Base-by-base conservation (phyloP, 2,113 vertebrate genomes). In the Chaetura pelagica region DNA sequence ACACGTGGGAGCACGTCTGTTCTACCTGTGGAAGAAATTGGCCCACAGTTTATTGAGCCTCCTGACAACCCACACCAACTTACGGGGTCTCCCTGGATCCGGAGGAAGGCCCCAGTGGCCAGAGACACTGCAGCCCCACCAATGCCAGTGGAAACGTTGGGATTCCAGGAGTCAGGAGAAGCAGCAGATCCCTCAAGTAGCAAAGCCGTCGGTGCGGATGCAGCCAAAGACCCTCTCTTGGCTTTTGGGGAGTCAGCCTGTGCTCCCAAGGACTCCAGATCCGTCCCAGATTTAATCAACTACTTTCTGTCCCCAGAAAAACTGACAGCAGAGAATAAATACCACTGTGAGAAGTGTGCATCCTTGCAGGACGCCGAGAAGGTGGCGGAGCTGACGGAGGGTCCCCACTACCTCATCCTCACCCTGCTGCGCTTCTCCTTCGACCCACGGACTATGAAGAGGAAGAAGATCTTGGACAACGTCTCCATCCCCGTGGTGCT, bases 301-400 rank as follows among this genome's bases (percentile, higher is more conserved):
- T 98, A 98, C 95, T 99, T 99, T 88, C 96, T 99, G 23, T 98
- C 97, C 4, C 98, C 98, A 0, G 98, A 99, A 94, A 96, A 91
- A 90, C 94, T 99, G 96, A 98, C 97, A 1, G 98, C 97, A 1
- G 98, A 99, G 87, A 99, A 99, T 89, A 97, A 98, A 57, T 98
- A 99, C 92, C 97, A 98, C 96, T 99, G 98, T 68, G 98, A 98
- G 94, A 93, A 96, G 4, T 99, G 98, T 0, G 97, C 97, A 1
- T 98, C 98, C 15, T 90, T 99, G 95, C 98, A 98, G 96, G 98
- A 98, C 0, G 98, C 98, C 0, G 98, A 99, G 97, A 98, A 98
- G 94, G 97, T 98, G 75, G 98, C 98, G 1, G 98, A 98, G 89
- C 95, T 99, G 92, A 98, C 98, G 1, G 96, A 97, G 66, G 98